Evolutionary conservation across 1,140 invertebrate species (phyloP), one percentile per base, ranked within the genome.

Genomic region (Hycleus cichorii): DNA sequence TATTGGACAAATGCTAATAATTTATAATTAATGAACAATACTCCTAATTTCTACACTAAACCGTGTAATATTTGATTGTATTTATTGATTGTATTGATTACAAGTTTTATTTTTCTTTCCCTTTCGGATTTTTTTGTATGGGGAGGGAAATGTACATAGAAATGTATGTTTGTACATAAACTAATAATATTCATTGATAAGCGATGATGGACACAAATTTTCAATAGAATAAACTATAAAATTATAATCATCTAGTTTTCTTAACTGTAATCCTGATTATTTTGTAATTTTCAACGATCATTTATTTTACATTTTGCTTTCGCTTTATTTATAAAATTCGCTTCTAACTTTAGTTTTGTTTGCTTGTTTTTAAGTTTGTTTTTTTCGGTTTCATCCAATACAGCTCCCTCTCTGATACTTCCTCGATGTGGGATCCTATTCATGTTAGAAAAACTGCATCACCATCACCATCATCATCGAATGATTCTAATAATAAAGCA

Each of bases 101-200:
- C 56, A 64, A 59, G 64, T n/a, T 42, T n/a, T n/a, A 42, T 42
- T 42, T n/a, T n/a, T 10, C 7, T 32, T 32, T 32, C 32, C 32
- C 32, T 32, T 32, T 18, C 18, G 18, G 32, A 32, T 32, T 32
- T 32, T 32, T 4, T 32, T 18, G 18, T 18, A 18, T 18, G 18
- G 32, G 32, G 58, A 63, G 66, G 53, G 59, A 62, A 49, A 59
- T 71, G 68, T 71, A 69, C 64, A 69, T 71, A 71, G 66, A 57
- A 63, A 62, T 76, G 73, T 76, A 76, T 76, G 74, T 75, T 76
- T 76, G 74, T 76, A 76, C 64, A 76, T 76, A 76, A 73, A 74
- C 65, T 65, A 18, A 18, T 18, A 18, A 72, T 68, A 69, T 70
- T 68, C 64, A 71, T 70, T 71, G 64, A 66, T 58, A 63, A 60